A percentile compares a stretch with the other conserved stretches of the same genome.
Evolutionary conservation across 2,797 vertebrate species (phyloP).

Genomic region (Microhierax caerulescens): DNA sequence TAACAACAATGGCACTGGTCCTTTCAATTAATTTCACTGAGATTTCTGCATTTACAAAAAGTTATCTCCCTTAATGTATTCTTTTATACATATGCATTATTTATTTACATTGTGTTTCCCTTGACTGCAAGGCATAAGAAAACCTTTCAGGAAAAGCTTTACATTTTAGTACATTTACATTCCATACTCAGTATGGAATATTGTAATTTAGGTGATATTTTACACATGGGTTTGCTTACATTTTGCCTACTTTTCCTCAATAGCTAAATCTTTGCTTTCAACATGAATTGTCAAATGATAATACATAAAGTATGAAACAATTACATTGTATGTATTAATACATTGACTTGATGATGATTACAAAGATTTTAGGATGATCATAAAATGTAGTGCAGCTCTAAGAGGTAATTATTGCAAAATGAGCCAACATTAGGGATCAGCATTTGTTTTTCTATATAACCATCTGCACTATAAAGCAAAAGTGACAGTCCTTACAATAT

Average conservation of each 20-base stretch:
- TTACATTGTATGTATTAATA: neutral
- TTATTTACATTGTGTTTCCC: neutral
- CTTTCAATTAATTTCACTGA: neutral
- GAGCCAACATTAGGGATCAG: neutral
- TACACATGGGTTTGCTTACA: neutral
- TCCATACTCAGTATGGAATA: neutral
- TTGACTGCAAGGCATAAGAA: neutral
- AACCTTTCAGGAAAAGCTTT: neutral
- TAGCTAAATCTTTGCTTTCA: neutral
- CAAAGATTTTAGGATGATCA: neutral
- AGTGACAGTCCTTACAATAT: neutral
- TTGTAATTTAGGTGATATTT: neutral
- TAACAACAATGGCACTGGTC: neutral
- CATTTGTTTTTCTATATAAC: neutral
- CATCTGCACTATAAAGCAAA: neutral
- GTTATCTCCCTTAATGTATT: neutral
- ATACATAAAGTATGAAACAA: neutral
- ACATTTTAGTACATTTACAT: too few species aligned
- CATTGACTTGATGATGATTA: neutral
- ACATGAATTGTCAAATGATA: neutral
- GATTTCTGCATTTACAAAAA: neutral
- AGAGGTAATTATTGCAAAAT: neutral
- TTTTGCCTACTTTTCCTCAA: neutral
- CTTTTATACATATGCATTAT: neutral
- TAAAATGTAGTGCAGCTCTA: neutral